These are phyloP conservation scores for Cinclus mexicanus DNA, from an alignment of 2,113 vertebrate genomes.

Conservation along the genomic window DNA sequence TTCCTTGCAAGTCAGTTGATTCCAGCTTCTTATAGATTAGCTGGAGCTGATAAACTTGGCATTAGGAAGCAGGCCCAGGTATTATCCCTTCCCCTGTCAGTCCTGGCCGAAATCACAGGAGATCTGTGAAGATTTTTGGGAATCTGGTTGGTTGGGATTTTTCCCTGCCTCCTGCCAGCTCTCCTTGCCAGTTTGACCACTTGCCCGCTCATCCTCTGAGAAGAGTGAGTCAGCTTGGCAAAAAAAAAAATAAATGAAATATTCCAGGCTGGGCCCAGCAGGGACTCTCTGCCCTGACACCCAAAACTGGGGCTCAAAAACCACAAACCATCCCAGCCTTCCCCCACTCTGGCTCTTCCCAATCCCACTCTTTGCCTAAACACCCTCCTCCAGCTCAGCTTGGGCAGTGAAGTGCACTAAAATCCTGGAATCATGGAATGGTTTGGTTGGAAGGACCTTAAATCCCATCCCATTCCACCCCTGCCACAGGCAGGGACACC, in stretches of 20 bases:
- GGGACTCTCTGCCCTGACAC: background rate
- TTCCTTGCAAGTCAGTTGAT: background rate
- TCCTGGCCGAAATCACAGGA: background rate
- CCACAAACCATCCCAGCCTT: background rate
- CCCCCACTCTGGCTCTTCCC: background rate
- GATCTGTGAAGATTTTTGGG: background rate
- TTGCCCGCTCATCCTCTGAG: background rate
- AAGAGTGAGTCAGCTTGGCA: background rate
- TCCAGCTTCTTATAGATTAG: constrained; percentile 7
- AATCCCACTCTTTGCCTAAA: background rate
- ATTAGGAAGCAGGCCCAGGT: background rate
- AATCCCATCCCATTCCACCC: background rate
- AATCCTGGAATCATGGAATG: background rate
- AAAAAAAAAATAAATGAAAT: background rate
- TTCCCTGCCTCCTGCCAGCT: constrained; percentile 1
- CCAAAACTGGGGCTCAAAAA: background rate
- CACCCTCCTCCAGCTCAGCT: background rate
- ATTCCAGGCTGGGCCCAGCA: background rate
- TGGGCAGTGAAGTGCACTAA: rapidly evolving
- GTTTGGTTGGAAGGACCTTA: background rate
- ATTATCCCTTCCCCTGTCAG: background rate
- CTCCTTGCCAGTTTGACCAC: constrained; percentile 21
- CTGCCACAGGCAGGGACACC: background rate
- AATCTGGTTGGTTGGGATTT: background rate
- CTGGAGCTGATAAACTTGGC: background rate